Percentiles rank a stretch among this genome's conserved stretches.
Evolutionary conservation across 1,140 invertebrate genomes (phyloP).

Genomic region (Apis laboriosa): DNA sequence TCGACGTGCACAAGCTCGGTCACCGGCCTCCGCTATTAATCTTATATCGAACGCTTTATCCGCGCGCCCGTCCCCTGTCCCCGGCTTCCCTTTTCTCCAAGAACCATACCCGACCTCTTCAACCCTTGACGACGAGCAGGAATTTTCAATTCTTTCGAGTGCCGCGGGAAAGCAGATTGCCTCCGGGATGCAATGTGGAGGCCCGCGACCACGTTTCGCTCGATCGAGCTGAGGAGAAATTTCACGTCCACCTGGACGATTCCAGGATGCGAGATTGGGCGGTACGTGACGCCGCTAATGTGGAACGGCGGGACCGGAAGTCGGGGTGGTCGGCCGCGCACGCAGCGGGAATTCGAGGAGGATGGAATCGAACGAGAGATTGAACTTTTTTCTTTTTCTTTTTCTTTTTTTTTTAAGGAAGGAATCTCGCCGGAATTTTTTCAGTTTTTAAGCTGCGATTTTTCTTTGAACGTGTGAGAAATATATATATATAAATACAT

Average conservation of each 20-base stretch:
- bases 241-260: slow-evolving; percentile 16
- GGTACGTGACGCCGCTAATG: slow-evolving; percentile 14
- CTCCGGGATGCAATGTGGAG: not conserved
- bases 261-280: slow-evolving; percentile 7
- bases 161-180: slow-evolving; percentile 69
- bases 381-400: too few species aligned
- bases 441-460: not conserved
- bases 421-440: not conserved
- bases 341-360: not conserved
- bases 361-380: not conserved
- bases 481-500: too few species aligned
- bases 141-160: slow-evolving; percentile 80
- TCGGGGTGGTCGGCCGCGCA: too few species aligned
- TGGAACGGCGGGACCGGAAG: not conserved
- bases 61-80: slow-evolving; percentile 47
- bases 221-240: slow-evolving; percentile 4
- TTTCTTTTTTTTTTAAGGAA: not conserved
- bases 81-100: slow-evolving; percentile 11
- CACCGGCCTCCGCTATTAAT: slow-evolving; percentile 79
- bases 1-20: slow-evolving; percentile 61
- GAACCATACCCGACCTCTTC: slow-evolving; percentile 52
- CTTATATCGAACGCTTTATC: slow-evolving; percentile 81
- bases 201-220: slow-evolving; percentile 29
- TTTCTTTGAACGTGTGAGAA: too few species aligned
- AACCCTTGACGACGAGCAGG: slow-evolving; percentile 73